A percentile compares a stretch with the other conserved stretches of the same genome.
Conservation (phyloP, 2,113 vertebrate species). For the Serilophus lunatus region DNA sequence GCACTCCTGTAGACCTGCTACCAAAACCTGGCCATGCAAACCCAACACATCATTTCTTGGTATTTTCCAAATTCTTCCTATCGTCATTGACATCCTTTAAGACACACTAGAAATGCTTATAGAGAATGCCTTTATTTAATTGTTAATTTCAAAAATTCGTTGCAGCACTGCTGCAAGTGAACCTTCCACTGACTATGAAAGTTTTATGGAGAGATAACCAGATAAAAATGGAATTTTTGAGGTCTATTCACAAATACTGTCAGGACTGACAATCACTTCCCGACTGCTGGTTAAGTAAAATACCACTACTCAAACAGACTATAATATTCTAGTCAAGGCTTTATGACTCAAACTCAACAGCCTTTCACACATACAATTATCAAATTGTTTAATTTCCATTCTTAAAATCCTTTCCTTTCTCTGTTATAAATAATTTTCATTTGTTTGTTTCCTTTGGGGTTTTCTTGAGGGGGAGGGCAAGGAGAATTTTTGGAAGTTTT, state of each 20-base stretch:
- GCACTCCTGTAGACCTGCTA: not conserved
- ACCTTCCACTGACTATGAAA: constrained; percentile 43
- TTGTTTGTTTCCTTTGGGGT: not conserved
- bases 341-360: not conserved
- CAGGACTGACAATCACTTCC: not conserved
- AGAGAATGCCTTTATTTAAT: not conserved
- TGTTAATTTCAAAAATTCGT: not conserved
- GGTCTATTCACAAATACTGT: constrained; percentile 21
- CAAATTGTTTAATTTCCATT: not conserved
- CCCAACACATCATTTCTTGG: not conserved
- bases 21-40: not conserved
- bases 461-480: accelerated
- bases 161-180: not conserved
- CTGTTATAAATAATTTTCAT: not conserved
- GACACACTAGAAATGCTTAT: not conserved
- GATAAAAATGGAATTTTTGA: constrained; percentile 27
- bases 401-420: not conserved
- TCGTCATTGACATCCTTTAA: not conserved
- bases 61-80: not conserved
- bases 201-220: constrained; percentile 31
- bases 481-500: not conserved
- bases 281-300: constrained; percentile 52
- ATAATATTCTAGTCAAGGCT: not conserved
- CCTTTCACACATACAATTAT: constrained; percentile 4
- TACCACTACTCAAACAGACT: not conserved